A percentile compares a stretch with the other conserved stretches of the same genome.
These are phyloP conservation scores for Calephelis nemesis DNA, from an alignment of 1,140 invertebrate species.

Conservation along the genomic window DNA sequence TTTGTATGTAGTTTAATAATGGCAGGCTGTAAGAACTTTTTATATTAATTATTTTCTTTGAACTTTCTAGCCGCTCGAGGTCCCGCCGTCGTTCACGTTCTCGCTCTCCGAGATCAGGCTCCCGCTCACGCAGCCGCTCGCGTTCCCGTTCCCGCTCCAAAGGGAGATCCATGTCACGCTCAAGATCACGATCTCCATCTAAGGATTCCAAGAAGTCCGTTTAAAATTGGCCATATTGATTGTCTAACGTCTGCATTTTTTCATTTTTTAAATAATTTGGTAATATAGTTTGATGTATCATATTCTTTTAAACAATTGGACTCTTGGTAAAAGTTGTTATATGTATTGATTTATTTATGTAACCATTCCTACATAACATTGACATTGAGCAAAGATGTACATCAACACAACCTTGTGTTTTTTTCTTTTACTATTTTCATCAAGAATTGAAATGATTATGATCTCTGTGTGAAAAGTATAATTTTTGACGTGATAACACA, in stretches of 20 bases:
- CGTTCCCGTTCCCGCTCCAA: conserved; percentile 69
- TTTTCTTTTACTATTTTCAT: too few species aligned
- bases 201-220: conserved; percentile 74
- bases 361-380: conserved; percentile 11
- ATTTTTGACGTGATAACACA: too few species aligned
- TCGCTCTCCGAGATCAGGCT: conserved; percentile 64
- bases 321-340: background rate
- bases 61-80: conserved; percentile 56
- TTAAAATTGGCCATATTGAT: conserved; percentile 36
- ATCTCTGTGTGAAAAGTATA: too few species aligned
- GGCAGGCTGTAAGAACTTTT: background rate
- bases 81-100: conserved; percentile 63
- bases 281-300: conserved; percentile 28
- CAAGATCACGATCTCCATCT: conserved; percentile 67
- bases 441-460: too few species aligned
- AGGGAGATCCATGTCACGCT: conserved; percentile 65
- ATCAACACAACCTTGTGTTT: background rate
- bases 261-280: conserved; percentile 30
- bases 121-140: conserved; percentile 63
- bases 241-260: conserved; percentile 29
- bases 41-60: conserved; percentile 13
- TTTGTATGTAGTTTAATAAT: background rate
- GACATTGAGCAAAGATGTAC: conserved; percentile 2
- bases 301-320: conserved; percentile 7
- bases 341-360: conserved; percentile 1